Base-by-base conservation (phyloP, 2,113 vertebrate species). In the Coptodon bakossiorum region DNA sequence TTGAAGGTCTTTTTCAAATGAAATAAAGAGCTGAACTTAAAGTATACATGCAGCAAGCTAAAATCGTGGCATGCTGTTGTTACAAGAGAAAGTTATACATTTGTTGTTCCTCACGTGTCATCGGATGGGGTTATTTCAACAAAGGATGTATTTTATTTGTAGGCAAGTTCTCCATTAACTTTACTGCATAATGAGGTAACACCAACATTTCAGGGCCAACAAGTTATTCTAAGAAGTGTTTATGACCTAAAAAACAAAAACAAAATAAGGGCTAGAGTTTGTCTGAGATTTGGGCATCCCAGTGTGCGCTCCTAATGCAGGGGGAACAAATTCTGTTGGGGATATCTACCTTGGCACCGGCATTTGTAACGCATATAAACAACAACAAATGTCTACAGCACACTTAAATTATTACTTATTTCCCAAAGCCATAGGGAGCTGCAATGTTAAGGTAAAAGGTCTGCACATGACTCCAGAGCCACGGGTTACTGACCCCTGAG, bases 211-310 rank as follows among this genome's bases (percentile, higher is more conserved):
- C 9, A 0, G 8, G 50, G 17, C 50, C 50, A 5, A 52, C 5
- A 52, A n/a, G 1, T 52, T 19, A 52, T 52, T 19, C 1, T 0
- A 52, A 52, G 48, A 52, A 52, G 48, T 52, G 17, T 5, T 52
- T 52, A 52, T 0, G 50, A 3, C 5, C 17, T 52, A 9, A 52
- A n/a, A 52, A 16, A 8, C 3, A 29, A 9, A 5, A 1, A 0
- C 4, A 9, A 9, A 52, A 52, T 19, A 2, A 19, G 50, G 1
- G 8, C 5, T 9, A 52, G 17, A 9, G 17, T 52, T 52, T 52
- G 50, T 52, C 50, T 52, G 50, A 52, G 8, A 52, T 52, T 3
- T 52, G 17, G 50, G n/a, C 17, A 52, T 52, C 50, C 8, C 8
- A n/a, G 17, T 5, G 50, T 52, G 50, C 5, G 2, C 8, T 52